These are phyloP conservation scores for Xiphophorus maculatus DNA, from an alignment of 2,113 vertebrate genomes.

Conservation along the genomic window DNA sequence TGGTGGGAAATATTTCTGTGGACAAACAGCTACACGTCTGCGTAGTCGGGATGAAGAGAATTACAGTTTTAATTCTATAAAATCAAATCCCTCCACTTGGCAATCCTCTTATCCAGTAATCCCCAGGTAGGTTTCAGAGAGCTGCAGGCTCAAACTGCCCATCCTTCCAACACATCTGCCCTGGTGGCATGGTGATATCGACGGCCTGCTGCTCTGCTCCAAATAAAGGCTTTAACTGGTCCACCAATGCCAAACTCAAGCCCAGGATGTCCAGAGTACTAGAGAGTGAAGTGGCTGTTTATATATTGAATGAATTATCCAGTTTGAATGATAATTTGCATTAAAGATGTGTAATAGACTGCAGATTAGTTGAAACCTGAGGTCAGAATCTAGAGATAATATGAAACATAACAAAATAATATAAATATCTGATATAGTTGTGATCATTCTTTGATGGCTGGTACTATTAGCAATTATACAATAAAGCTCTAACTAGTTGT, in stretches of 20 bases:
- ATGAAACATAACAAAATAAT: not conserved
- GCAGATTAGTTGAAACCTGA: conserved; percentile 4
- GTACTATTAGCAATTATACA: too few species aligned
- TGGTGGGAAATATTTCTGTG: conserved; percentile 2
- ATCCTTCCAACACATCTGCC: conserved; percentile 62
- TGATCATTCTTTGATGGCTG: too few species aligned
- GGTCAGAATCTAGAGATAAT: not conserved
- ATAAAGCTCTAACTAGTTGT: too few species aligned
- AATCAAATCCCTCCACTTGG: conserved; percentile 72
- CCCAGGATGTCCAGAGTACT: not conserved
- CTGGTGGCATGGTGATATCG: conserved; percentile 34
- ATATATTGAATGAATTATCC: not conserved
- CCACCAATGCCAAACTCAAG: conserved; percentile 10
- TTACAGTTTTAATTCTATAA: conserved; percentile 75
- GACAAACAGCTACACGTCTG: conserved; percentile 34
- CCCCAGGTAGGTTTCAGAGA: conserved; percentile 75
- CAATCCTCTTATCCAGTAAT: conserved; percentile 75
- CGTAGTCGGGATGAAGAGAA: conserved; percentile 50
- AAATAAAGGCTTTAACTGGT: conserved; percentile 26
- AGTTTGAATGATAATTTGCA: not conserved
- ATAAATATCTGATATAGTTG: not conserved
- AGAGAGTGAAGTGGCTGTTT: not conserved
- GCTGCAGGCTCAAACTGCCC: conserved; percentile 53
- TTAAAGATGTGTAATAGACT: not conserved
- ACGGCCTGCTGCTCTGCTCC: conserved; percentile 25